Evolutionary conservation across 2,888 invertebrate genomes (phyloP).

Genomic region (Suillia variegata): DNA sequence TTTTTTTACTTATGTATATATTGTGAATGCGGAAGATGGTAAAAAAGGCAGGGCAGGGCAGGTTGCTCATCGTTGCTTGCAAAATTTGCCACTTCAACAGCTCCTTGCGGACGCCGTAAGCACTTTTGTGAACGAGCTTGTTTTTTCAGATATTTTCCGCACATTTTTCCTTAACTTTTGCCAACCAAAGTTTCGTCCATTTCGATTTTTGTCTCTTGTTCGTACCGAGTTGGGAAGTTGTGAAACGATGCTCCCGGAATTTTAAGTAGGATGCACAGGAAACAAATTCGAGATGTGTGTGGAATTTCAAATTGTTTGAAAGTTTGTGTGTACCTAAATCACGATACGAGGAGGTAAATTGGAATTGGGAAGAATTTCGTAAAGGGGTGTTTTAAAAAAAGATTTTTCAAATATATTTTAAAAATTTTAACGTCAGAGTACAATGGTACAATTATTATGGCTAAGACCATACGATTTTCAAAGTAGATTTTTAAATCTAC

Average conservation of each 20-base stretch:
- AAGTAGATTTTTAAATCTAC: too few species aligned
- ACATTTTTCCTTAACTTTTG: constrained; percentile 39
- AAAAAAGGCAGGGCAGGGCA: background rate
- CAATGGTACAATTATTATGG: too few species aligned
- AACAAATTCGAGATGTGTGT: constrained; percentile 44
- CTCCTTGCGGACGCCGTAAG: constrained; percentile 60
- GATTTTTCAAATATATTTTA: too few species aligned
- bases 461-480: too few species aligned
- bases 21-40: background rate
- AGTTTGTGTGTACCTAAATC: background rate
- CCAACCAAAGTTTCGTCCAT: constrained; percentile 28
- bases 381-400: background rate
- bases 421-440: too few species aligned
- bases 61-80: constrained; percentile 45
- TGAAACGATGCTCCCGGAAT: constrained; percentile 59
- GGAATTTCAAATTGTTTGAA: constrained; percentile 50
- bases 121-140: constrained; percentile 59
- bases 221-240: constrained; percentile 56
- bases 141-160: constrained; percentile 59
- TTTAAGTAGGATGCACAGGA: constrained; percentile 48
- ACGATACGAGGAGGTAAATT: background rate
- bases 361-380: background rate
- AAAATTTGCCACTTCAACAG: constrained; percentile 61
- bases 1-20: background rate
- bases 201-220: constrained; percentile 28